A percentile compares a stretch with the other conserved stretches of the same genome.
Evolutionary conservation across 2,797 vertebrate species (phyloP).

Genomic region (Megalops cyprinoides): DNA sequence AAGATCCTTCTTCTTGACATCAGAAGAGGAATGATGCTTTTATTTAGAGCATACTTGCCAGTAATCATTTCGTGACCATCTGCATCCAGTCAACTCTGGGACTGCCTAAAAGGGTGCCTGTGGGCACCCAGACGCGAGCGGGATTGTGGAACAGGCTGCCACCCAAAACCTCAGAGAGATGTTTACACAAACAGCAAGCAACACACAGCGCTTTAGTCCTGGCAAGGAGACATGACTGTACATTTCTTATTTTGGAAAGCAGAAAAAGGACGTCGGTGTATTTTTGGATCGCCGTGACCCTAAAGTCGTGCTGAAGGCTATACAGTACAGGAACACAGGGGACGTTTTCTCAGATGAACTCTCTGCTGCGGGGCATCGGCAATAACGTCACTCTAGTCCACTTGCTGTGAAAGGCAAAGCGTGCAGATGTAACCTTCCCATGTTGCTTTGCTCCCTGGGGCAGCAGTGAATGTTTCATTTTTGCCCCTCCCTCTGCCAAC

Average conservation of each 20-base stretch:
- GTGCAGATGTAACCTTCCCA: not conserved
- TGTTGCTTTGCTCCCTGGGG: conserved; percentile 59
- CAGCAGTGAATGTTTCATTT: conserved; percentile 51
- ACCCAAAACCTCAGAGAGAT: conserved; percentile 18
- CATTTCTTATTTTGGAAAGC: conserved; percentile 60
- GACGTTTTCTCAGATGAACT: not conserved
- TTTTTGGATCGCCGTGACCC: conserved; percentile 53
- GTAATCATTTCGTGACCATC: conserved; percentile 45
- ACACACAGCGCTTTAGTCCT: conserved; percentile 43
- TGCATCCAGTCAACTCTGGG: conserved; percentile 20
- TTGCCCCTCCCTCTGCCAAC: too few relatives aligned
- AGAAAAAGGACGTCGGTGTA: conserved; percentile 51
- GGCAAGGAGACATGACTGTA: conserved; percentile 52
- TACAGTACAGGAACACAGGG: conserved; percentile 26
- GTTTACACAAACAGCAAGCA: conserved; percentile 22
- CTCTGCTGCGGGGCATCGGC: too few relatives aligned
- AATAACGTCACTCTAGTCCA: too few relatives aligned
- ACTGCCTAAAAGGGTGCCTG: conserved; percentile 8
- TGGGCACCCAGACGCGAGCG: conserved; percentile 10
- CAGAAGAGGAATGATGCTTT: conserved; percentile 44
- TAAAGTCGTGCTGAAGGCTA: conserved; percentile 61
- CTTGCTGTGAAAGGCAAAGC: too few relatives aligned
- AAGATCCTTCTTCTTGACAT: conserved; percentile 52
- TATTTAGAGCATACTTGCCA: conserved; percentile 41
- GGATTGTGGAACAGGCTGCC: not conserved